Percentiles rank a stretch among this genome's conserved stretches.
phyloP scores from a whole-genome alignment of 2,113 vertebrate genomes.

The Odontesthes bonariensis region DNA sequence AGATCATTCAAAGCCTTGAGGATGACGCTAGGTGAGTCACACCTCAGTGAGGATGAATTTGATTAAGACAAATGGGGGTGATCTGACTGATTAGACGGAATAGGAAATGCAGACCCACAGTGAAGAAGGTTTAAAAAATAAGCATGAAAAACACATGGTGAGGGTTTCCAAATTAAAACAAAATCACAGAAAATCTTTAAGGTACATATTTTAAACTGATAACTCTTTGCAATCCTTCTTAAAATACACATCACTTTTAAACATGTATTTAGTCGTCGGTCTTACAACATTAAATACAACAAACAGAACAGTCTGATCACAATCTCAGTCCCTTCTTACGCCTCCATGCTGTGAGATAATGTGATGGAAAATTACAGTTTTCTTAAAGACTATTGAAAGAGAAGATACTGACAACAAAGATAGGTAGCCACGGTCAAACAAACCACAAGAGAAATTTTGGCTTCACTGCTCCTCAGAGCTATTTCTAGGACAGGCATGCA shows the following conservation, averaged over 20 bases:
- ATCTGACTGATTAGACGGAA: not conserved
- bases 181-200: not conserved
- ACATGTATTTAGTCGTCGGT: not conserved
- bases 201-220: too few species aligned
- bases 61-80: not conserved
- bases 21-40: not conserved
- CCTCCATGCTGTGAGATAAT: not conserved
- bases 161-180: not conserved
- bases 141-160: not conserved
- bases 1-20: too few species aligned
- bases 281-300: not conserved
- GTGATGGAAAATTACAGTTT: conserved; percentile 22
- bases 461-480: conserved; percentile 28
- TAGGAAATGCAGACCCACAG: not conserved
- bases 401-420: conserved; percentile 23
- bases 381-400: not conserved
- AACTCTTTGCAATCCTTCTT: too few species aligned
- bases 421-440: conserved; percentile 14
- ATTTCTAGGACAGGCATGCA: conserved; percentile 57
- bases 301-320: rapidly evolving
- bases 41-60: not conserved
- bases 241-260: not conserved
- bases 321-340: not conserved
- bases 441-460: conserved; percentile 23
- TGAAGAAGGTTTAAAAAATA: not conserved